Evolutionary conservation across 2,797 vertebrate species (phyloP), one percentile per base, ranked within the genome.

Genomic region (Enteromius mattozi): DNA sequence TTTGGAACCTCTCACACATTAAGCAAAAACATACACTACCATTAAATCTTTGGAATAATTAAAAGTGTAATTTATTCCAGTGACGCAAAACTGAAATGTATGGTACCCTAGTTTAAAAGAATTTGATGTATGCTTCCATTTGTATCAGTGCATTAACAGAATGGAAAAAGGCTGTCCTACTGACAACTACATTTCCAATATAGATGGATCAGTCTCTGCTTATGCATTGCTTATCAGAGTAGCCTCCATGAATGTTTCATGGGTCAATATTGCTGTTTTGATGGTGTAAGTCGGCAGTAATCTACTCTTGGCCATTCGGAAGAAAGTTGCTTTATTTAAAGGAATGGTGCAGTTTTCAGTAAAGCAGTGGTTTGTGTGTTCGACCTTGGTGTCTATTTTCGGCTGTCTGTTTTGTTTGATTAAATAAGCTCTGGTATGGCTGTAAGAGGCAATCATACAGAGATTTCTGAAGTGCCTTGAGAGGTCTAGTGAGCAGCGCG

Each of bases 171-270:
- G 81, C 86, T 85, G 45, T 84, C 85, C 90, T 91, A 87, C 91
- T 85, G 91, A 91, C 91, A 89, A 91, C 90, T 88, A 89, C 88
- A 90, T 92, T 93, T 93, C 88, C 88, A 87, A 82, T 92, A 87
- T 51, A 84, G 61, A 81, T 89, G 89, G 91, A 92, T 93, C 92
- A 92, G 90, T 92, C 89, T 81, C 6, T 3, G 76, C 81, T 89
- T 89, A 90, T 91, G 90, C 90, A 86, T 90, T 92, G 88, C 90
- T 92, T 90, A 92, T 94, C 89, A 84, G 47, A 84, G 70, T 63
- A 68, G 72, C 85, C 80, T 87, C 92, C 87, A 91, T 93, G 91
- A 93, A 94, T 94, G 93, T 91, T 92, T 93, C 87, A 93, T 94
- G 91, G 84, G 45, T 88, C 80, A 79, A 86, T 92, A 91, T 87